phyloP scores from a whole-genome alignment of 2,888 invertebrate genomes.

The Dysmachus trigonus region DNA sequence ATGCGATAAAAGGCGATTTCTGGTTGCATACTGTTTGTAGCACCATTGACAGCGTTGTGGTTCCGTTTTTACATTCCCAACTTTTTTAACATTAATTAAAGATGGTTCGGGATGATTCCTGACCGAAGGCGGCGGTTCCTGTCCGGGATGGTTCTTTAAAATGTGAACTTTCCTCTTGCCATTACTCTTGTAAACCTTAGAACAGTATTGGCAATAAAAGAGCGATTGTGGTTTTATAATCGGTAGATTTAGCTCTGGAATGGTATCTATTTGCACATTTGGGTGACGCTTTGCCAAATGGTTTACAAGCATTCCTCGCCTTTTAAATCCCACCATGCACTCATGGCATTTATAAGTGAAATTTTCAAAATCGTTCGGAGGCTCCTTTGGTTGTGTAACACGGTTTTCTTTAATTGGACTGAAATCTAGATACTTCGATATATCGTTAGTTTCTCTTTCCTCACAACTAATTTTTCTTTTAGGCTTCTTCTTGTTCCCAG shows the following conservation, averaged over 20 bases:
- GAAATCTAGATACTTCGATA: background rate
- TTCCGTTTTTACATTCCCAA: constrained; percentile 76
- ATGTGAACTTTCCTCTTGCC: constrained; percentile 86
- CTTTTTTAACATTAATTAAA: constrained; percentile 74
- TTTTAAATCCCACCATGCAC: constrained; percentile 73
- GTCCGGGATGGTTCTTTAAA: constrained; percentile 82
- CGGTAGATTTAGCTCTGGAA: constrained; percentile 79
- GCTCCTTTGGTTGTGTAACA: constrained; percentile 52
- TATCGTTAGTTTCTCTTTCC: background rate
- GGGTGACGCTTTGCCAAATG: constrained; percentile 83
- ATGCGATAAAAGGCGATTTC: constrained; percentile 76
- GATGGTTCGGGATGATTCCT: constrained; percentile 67
- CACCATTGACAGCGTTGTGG: constrained; percentile 82
- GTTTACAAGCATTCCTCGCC: constrained; percentile 86
- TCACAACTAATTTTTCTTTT: background rate
- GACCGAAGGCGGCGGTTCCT: constrained; percentile 63
- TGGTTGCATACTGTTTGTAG: constrained; percentile 87
- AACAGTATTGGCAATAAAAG: constrained; percentile 86
- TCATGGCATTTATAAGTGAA: constrained; percentile 72
- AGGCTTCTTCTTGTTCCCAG: constrained; percentile 40
- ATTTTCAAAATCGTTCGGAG: constrained; percentile 74
- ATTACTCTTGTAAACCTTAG: constrained; percentile 84
- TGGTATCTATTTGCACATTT: constrained; percentile 71
- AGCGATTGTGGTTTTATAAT: constrained; percentile 79
- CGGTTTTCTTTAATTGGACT: constrained; percentile 7